Conservation (phyloP, 2,797 vertebrate genomes). For the Pangasius macronema region DNA sequence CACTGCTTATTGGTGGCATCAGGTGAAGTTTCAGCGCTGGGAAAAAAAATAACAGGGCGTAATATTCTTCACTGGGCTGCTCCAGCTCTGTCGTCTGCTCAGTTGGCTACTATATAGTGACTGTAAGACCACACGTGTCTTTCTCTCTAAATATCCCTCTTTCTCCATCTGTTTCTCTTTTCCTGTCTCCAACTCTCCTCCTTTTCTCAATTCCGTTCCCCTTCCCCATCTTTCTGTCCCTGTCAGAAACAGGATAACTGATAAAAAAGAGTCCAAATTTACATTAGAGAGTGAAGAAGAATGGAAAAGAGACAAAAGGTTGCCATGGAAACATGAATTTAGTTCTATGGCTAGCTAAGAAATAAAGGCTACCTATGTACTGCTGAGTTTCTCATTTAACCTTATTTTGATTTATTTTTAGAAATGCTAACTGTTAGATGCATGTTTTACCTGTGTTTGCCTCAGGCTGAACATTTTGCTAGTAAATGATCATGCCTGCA, state of each 20-base stretch:
- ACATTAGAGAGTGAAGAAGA: slow-evolving; percentile 30
- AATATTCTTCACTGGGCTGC: background rate
- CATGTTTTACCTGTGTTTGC: background rate
- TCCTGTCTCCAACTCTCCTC: background rate
- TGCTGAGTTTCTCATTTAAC: slow-evolving; percentile 1
- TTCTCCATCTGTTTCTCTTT: background rate
- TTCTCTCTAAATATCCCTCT: background rate
- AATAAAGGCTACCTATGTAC: background rate
- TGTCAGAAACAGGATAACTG: background rate
- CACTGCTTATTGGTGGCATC: background rate
- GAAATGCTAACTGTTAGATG: background rate
- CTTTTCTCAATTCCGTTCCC: background rate
- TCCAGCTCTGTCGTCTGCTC: slow-evolving; percentile 13
- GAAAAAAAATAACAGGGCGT: background rate
- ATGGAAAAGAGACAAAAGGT: slow-evolving; percentile 30
- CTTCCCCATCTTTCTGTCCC: background rate
- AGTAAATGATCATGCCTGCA: background rate
- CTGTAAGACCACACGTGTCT: background rate
- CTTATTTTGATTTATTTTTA: slow-evolving; percentile 6
- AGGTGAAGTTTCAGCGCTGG: background rate
- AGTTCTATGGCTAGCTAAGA: slow-evolving; percentile 52
- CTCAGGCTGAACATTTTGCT: background rate
- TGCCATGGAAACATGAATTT: slow-evolving; percentile 62
- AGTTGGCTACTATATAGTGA: slow-evolving; percentile 11
- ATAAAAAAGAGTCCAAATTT: slow-evolving; percentile 24